Evolutionary conservation across 64 coral and sea anemone genomes (phyloP).

Genomic region (Dendrophyllia cribrosa): DNA sequence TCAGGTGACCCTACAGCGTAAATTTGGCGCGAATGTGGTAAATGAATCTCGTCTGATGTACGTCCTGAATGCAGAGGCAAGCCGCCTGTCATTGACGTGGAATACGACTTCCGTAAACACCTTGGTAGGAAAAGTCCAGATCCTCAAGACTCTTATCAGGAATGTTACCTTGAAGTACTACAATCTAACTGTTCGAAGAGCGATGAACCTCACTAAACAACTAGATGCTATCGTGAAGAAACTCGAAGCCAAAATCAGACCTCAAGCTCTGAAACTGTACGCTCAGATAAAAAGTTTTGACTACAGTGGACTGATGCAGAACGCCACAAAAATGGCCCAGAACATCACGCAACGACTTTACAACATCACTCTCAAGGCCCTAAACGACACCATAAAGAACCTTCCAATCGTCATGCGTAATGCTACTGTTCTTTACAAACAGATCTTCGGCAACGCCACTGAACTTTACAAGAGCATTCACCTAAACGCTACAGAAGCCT

Average conservation of each 20-base stretch:
- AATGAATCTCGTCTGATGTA: constrained; percentile 86
- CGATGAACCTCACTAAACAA: constrained; percentile 77
- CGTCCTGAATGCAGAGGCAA: constrained; percentile 68
- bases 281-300: constrained; percentile 61
- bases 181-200: constrained; percentile 73
- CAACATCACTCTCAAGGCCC: constrained; percentile 45
- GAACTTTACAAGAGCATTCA: constrained; percentile 19
- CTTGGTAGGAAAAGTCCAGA: constrained; percentile 39
- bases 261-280: constrained; percentile 70
- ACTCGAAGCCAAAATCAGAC: constrained; percentile 72
- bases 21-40: constrained; percentile 77
- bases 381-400: constrained; percentile 56
- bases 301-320: constrained; percentile 63
- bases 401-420: constrained; percentile 67
- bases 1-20: constrained; percentile 85
- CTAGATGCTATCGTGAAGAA: constrained; percentile 63
- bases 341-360: constrained; percentile 37
- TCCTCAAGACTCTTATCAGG: constrained; percentile 52
- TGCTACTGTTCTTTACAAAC: constrained; percentile 60
- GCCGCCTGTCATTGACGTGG: constrained; percentile 81
- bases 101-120: constrained; percentile 83
- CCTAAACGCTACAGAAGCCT: constrained; percentile 2
- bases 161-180: constrained; percentile 80
- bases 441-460: constrained; percentile 20
- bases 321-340: constrained; percentile 52